A percentile compares a stretch with the other conserved stretches of the same genome.
Conservation (phyloP, 1,140 invertebrate genomes). For the Apis florea region DNA sequence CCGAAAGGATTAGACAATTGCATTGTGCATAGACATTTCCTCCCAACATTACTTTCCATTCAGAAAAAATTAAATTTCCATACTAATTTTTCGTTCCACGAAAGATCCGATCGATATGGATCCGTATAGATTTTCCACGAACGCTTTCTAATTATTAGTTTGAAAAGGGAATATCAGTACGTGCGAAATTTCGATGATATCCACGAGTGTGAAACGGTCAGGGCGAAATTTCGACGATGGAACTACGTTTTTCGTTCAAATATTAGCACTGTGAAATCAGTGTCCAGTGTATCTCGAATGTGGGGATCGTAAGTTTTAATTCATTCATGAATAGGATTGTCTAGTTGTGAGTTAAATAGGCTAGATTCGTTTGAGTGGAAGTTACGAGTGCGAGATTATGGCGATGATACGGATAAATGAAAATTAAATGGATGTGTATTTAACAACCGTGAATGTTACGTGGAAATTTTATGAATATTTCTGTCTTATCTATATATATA, state of each 20-base stretch:
- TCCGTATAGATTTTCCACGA: conserved; percentile 47
- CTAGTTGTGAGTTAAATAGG: conserved; percentile 3
- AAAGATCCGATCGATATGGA: neutral
- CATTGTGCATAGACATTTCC: no score
- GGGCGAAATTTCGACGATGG: neutral
- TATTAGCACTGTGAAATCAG: conserved; percentile 8
- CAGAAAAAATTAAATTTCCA: no score
- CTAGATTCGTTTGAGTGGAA: neutral
- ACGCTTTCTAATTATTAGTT: conserved; percentile 29
- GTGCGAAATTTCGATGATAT: conserved; percentile 9
- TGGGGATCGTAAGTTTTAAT: conserved; percentile 31
- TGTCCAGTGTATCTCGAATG: conserved; percentile 7
- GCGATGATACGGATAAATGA: neutral
- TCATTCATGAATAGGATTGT: conserved; percentile 22
- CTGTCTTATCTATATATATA: neutral
- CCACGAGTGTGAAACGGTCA: neutral
- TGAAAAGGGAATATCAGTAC: conserved; percentile 11
- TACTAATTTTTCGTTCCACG: neutral
- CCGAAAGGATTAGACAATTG: no score
- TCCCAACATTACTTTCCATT: no score
- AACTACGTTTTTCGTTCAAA: conserved; percentile 23
- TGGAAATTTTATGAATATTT: neutral
- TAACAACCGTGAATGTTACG: neutral
- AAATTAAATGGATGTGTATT: neutral
- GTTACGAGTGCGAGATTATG: neutral